Percentiles rank a stretch among this genome's conserved stretches.
phyloP scores from a whole-genome alignment of 2,797 vertebrate species.

The Parauchenoglanis punctatus region DNA sequence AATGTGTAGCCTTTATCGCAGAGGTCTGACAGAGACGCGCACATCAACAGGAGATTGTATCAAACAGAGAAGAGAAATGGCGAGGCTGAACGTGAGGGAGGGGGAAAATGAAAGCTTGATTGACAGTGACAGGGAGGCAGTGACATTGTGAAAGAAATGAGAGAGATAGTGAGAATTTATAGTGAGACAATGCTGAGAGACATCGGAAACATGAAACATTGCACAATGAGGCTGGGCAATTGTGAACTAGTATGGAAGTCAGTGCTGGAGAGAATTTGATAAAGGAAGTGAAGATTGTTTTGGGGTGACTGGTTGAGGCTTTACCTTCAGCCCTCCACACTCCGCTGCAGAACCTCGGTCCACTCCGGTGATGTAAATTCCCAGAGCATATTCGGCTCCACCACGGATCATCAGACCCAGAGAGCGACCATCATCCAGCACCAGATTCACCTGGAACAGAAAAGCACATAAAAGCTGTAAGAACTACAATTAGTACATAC shows the following conservation, averaged over 20 bases:
- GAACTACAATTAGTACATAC: background rate
- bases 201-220: background rate
- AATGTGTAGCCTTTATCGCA: background rate
- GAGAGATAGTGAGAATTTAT: background rate
- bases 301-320: background rate
- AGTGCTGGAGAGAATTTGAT: background rate
- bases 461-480: conserved; percentile 11
- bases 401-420: conserved; percentile 94
- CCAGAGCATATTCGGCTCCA: conserved; percentile 91
- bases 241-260: background rate
- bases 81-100: background rate
- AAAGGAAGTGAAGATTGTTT: background rate
- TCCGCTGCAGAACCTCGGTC: conserved; percentile 92
- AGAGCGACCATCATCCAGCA: conserved; percentile 90
- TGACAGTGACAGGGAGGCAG: background rate
- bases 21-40: conserved; percentile 9
- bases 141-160: background rate
- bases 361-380: conserved; percentile 95
- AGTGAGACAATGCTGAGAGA: background rate
- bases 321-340: conserved; percentile 92
- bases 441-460: conserved; percentile 86
- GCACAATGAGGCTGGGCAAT: background rate
- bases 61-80: conserved; percentile 18
- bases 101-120: background rate
- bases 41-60: conserved; percentile 3